Percentiles rank a stretch among this genome's conserved stretches.
These are phyloP conservation scores for Cheirogaleus major DNA, from an alignment of 2,797 vertebrate species.

Conservation along the genomic window DNA sequence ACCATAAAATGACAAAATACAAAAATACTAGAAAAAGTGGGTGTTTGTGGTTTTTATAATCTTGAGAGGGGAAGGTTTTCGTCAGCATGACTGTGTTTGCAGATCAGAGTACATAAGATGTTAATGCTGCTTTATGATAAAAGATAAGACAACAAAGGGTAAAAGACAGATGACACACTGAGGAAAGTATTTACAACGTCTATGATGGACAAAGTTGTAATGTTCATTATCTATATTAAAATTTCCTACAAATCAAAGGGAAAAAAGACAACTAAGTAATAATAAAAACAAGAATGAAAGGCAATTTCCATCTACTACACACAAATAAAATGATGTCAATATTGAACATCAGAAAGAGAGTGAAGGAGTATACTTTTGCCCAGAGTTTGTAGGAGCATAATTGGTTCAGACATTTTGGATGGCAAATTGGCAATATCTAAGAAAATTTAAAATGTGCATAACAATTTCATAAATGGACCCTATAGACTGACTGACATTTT, in stretches of 20 bases:
- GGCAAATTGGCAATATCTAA: not conserved
- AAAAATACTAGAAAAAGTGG: not conserved
- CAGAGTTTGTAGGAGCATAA: not conserved
- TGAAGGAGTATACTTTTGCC: no score
- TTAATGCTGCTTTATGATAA: not conserved
- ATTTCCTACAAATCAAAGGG: not conserved
- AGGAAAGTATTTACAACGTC: no score
- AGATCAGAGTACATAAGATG: no score
- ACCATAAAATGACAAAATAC: not conserved
- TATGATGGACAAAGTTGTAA: not conserved
- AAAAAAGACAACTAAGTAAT: not conserved
- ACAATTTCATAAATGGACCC: not conserved
- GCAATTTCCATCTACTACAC: not conserved
- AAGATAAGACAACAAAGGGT: not conserved
- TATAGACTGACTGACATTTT: not conserved
- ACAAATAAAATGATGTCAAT: not conserved
- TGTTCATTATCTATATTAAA: not conserved
- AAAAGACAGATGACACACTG: not conserved
- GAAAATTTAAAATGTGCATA: not conserved
- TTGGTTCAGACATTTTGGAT: not conserved
- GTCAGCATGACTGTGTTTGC: not conserved
- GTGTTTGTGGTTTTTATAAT: not conserved
- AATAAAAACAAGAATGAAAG: not conserved
- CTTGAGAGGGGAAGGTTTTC: not conserved
- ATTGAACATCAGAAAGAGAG: not conserved